Conservation (phyloP, 2,113 vertebrate species). For the Hucho hucho region DNA sequence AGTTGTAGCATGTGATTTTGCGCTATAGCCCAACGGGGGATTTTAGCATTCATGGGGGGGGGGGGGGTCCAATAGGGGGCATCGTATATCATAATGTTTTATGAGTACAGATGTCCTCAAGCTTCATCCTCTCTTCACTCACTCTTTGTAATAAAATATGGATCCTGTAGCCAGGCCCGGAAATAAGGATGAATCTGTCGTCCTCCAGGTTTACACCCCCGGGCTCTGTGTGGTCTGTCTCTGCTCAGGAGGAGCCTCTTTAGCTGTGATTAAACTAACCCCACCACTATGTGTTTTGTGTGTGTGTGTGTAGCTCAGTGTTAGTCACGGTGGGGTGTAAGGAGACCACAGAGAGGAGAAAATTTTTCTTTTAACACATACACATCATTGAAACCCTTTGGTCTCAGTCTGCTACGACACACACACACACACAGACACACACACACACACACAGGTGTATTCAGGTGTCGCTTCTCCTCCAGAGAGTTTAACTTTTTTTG, state of each 20-base stretch:
- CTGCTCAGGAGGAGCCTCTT: background rate
- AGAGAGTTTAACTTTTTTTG: background rate
- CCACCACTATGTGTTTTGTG: background rate
- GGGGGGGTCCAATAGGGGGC: no score
- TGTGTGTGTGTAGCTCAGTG: background rate
- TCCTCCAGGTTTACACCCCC: background rate
- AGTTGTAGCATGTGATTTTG: no score
- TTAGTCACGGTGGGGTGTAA: background rate
- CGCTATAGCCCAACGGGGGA: no score
- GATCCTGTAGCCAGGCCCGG: slow-evolving; percentile 2
- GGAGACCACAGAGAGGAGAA: background rate
- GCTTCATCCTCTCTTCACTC: background rate
- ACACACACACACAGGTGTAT: background rate
- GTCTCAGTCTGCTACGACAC: background rate
- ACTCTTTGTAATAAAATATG: slow-evolving; percentile 4
- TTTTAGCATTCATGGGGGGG: no score
- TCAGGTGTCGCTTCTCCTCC: background rate
- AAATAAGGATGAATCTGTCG: background rate
- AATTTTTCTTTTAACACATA: background rate
- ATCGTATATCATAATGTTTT: no score
- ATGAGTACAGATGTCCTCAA: no score
- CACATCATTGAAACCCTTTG: background rate
- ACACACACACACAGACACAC: no score
- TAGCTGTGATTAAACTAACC: slow-evolving; percentile 5
- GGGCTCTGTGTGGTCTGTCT: background rate